Conservation (phyloP, 2,797 vertebrate genomes). For the Xenentodon cancila region DNA sequence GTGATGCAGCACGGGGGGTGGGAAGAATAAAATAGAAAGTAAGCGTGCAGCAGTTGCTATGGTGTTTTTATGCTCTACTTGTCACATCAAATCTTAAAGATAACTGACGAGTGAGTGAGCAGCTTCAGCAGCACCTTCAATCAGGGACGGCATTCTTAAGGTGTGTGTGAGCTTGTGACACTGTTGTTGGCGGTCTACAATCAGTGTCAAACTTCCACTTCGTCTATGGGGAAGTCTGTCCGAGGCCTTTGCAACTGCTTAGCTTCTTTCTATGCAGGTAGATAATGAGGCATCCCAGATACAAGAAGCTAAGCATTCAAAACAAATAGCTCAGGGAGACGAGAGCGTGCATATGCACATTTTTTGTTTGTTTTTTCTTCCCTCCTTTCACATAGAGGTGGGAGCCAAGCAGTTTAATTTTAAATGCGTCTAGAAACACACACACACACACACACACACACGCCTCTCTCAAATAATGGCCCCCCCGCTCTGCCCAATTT, state of each 20-base stretch:
- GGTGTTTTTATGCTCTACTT: slow-evolving; percentile 30
- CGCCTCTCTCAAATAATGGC: too few species aligned
- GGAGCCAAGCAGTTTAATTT: slow-evolving; percentile 26
- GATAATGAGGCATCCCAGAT: slow-evolving; percentile 39
- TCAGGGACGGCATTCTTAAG: slow-evolving; percentile 19
- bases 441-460: not conserved
- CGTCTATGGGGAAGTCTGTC: slow-evolving; percentile 38
- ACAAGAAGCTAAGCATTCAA: slow-evolving; percentile 11
- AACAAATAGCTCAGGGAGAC: slow-evolving; percentile 20
- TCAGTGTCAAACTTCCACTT: slow-evolving; percentile 46
- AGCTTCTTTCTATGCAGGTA: slow-evolving; percentile 1
- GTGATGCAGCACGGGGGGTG: slow-evolving; percentile 11
- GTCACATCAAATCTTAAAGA: slow-evolving; percentile 47
- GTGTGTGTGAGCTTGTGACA: slow-evolving; percentile 11
- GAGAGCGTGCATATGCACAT: not conserved
- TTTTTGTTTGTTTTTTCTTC: not conserved
- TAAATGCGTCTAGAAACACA: slow-evolving; percentile 28
- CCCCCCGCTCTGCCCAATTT: slow-evolving; percentile 37
- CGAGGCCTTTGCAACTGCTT: not conserved
- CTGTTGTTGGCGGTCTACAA: slow-evolving; percentile 33
- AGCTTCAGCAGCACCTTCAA: slow-evolving; percentile 20
- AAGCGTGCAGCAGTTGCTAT: slow-evolving; percentile 26
- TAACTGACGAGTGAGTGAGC: slow-evolving; percentile 29
- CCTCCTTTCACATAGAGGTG: not conserved
- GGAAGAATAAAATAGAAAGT: slow-evolving; percentile 3